Base-by-base conservation (phyloP, 2,888 invertebrate genomes). In the Mimumesa dahlbomi region DNA sequence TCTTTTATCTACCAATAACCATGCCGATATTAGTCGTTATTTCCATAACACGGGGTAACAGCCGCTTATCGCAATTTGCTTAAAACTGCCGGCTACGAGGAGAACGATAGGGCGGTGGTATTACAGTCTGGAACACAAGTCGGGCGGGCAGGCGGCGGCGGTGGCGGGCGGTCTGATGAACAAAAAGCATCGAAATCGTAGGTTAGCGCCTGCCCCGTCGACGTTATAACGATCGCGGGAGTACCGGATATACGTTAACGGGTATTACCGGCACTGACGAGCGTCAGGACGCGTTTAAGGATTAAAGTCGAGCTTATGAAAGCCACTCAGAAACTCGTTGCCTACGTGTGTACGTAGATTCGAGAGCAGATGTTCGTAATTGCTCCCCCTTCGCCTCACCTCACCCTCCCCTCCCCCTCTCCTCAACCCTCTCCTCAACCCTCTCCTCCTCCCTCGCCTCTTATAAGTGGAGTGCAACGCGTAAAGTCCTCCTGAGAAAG, bases 291-390 rank as follows among this genome's bases (percentile, higher is more conserved):
- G 73, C 77, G 75, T 75, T 73, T 77, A 77, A 77, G 79, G 81
- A 79, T 79, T 77, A 80, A 80, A 79, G 77, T 77, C 75, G 70
- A 66, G 70, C 70, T 80, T 77, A 57, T 65, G 81, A 80, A 74
- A 77, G 77, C 75, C 66, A 68, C 67, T 64, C 43, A 42, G 63
- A 61, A 68, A 80, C 68, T 80, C 72, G 71, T 72, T 42, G 71
- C 50, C 54, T 64, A 71, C 50, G 71, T 58, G 65, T 66, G 64
- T 66, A 66, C 73, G 70, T 73, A 75, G 75, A 77, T 73, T 68
- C 68, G 77, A 59, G 75, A 81, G 73, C 79, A 79, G 81, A 77
- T 79, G 79, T 71, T 81, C 75, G 73, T 79, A 79, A 79, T 79
- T 79, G 81, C 75, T 53, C 52, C 45, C 45, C 48, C 16, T 45